Evolutionary conservation across 2,113 vertebrate species (phyloP).

Genomic region (Trogon surrucura): DNA sequence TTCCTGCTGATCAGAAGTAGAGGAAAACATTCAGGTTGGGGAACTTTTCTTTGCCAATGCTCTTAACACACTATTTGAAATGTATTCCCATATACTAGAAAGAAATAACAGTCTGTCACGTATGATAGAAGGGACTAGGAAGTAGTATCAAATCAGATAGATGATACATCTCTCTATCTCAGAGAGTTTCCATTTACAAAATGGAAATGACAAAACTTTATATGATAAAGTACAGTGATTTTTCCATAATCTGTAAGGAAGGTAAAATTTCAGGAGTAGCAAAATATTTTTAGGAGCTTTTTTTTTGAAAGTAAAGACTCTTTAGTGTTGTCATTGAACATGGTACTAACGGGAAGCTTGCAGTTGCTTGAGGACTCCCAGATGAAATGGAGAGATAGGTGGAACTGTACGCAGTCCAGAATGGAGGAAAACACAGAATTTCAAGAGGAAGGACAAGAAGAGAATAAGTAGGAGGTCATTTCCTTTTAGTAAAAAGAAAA

Average conservation of each 20-base stretch:
- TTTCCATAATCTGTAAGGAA: background rate
- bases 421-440: background rate
- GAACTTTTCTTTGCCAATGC: constrained; percentile 85
- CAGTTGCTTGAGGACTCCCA: background rate
- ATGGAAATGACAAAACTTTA: background rate
- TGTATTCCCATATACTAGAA: background rate
- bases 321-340: background rate
- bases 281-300: background rate
- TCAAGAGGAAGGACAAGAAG: background rate
- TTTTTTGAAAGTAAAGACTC: background rate
- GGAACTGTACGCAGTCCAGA: background rate
- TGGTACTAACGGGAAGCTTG: background rate
- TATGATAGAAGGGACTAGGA: background rate
- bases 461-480: background rate
- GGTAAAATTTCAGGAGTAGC: background rate
- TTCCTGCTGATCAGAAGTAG: constrained; percentile 83
- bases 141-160: background rate
- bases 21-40: constrained; percentile 83
- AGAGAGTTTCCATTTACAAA: background rate
- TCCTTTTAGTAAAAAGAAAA: background rate
- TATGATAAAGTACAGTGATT: background rate
- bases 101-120: background rate
- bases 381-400: background rate
- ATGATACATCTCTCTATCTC: background rate
- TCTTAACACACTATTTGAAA: constrained; percentile 79